Percentiles rank a stretch among this genome's conserved stretches.
Conservation (phyloP, 2,888 invertebrate genomes). For the Calliscelio sp. region DNA sequence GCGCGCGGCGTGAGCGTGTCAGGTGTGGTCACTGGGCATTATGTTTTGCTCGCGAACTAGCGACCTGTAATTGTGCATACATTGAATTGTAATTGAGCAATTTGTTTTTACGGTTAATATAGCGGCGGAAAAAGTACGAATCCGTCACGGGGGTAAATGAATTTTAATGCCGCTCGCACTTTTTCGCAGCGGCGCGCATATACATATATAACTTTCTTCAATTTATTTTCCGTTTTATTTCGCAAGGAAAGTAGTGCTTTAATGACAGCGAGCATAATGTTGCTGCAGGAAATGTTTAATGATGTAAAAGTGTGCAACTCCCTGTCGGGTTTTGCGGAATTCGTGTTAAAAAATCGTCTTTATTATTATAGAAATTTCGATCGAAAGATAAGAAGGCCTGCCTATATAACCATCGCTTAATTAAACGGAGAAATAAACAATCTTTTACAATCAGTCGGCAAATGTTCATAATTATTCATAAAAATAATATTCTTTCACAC, state of each 20-base stretch:
- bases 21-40: neutral
- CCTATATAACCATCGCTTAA: too few relatives aligned
- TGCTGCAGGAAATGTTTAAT: neutral
- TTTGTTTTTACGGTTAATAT: slow-evolving; percentile 31
- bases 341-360: too few relatives aligned
- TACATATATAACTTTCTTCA: slow-evolving; percentile 49
- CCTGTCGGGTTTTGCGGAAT: too few relatives aligned
- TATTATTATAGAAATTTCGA: too few relatives aligned
- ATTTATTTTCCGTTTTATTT: slow-evolving; percentile 31
- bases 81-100: slow-evolving; percentile 43
- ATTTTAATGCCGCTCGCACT: slow-evolving; percentile 30
- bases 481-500: too few relatives aligned
- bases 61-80: slow-evolving; percentile 43
- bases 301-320: slow-evolving; percentile 1
- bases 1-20: slow-evolving; percentile 5
- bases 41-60: slow-evolving; percentile 4
- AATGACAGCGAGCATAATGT: slow-evolving; percentile 7
- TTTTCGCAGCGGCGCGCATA: slow-evolving; percentile 30
- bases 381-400: too few relatives aligned
- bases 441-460: too few relatives aligned
- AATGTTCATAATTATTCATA: too few relatives aligned
- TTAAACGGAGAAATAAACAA: too few relatives aligned
- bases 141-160: slow-evolving; percentile 30
- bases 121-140: slow-evolving; percentile 12
- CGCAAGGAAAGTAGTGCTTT: slow-evolving; percentile 22